Evolutionary conservation across 1,140 invertebrate genomes (phyloP).

Genomic region (Delia radicum): DNA sequence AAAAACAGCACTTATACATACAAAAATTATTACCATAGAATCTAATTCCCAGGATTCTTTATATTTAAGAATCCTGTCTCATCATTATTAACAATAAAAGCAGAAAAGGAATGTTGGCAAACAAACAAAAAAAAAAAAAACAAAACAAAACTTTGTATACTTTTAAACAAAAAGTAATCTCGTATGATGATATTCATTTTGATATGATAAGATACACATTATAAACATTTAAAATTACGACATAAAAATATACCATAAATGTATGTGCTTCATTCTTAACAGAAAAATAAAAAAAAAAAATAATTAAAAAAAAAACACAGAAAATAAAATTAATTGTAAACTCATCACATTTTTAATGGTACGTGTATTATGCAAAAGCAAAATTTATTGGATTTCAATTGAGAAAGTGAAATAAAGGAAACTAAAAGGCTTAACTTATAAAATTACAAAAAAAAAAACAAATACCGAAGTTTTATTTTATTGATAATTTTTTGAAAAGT

Average conservation of each 20-base stretch:
- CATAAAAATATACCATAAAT: slow-evolving; percentile 16
- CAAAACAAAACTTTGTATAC: not conserved
- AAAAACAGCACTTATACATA: not conserved
- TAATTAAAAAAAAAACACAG: not conserved
- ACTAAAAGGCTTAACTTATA: not conserved
- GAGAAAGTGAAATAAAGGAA: slow-evolving; percentile 1
- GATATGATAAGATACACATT: not conserved
- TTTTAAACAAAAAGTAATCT: no score
- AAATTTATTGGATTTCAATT: slow-evolving; percentile 2
- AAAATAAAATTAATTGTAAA: slow-evolving; percentile 7
- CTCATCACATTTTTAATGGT: not conserved
- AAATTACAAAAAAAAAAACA: not conserved
- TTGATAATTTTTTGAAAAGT: no score
- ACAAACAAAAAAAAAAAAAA: not conserved
- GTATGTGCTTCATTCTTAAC: slow-evolving; percentile 23
- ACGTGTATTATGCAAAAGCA: slow-evolving; percentile 4
- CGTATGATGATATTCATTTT: not conserved
- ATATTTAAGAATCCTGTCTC: not conserved
- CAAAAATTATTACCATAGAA: not conserved
- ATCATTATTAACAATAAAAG: not conserved
- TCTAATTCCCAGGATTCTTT: not conserved
- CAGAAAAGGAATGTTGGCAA: not conserved
- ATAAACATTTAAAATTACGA: not conserved
- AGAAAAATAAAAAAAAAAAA: not conserved
- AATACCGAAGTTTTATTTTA: no score